A percentile compares a stretch with the other conserved stretches of the same genome.
Conservation (phyloP, 2,888 invertebrate genomes). For the Cantharis lateralis region DNA sequence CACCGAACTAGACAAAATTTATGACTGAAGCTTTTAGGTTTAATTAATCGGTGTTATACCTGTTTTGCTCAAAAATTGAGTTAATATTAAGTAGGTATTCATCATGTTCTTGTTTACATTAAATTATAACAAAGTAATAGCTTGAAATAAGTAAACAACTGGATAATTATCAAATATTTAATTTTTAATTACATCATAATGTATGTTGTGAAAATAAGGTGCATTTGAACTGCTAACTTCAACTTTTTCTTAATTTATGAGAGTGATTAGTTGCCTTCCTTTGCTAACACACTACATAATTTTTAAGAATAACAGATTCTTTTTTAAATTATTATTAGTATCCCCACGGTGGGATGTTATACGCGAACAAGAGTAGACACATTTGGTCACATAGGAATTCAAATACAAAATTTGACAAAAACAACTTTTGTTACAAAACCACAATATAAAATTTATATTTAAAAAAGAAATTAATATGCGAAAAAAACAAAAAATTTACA, state of each 20-base stretch:
- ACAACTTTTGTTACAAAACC: too few relatives aligned
- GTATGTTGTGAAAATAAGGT: not conserved
- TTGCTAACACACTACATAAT: too few relatives aligned
- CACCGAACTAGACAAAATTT: not conserved
- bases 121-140: not conserved
- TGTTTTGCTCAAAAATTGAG: not conserved
- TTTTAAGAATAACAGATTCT: not conserved
- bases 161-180: not conserved
- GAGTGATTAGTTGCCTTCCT: not conserved
- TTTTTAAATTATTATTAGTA: too few relatives aligned
- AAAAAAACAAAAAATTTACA: too few relatives aligned
- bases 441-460: too few relatives aligned
- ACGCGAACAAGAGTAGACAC: too few relatives aligned
- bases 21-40: not conserved
- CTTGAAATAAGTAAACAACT: not conserved
- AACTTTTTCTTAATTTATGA: not conserved
- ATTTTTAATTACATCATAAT: not conserved
- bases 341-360: too few relatives aligned
- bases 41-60: not conserved
- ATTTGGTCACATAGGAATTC: too few relatives aligned
- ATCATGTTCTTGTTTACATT: not conserved
- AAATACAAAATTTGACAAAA: too few relatives aligned
- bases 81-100: not conserved
- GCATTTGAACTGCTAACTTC: not conserved
- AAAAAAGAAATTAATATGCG: too few relatives aligned